Conservation (phyloP, 2,113 vertebrate genomes). For the Actenoides hombroni region DNA sequence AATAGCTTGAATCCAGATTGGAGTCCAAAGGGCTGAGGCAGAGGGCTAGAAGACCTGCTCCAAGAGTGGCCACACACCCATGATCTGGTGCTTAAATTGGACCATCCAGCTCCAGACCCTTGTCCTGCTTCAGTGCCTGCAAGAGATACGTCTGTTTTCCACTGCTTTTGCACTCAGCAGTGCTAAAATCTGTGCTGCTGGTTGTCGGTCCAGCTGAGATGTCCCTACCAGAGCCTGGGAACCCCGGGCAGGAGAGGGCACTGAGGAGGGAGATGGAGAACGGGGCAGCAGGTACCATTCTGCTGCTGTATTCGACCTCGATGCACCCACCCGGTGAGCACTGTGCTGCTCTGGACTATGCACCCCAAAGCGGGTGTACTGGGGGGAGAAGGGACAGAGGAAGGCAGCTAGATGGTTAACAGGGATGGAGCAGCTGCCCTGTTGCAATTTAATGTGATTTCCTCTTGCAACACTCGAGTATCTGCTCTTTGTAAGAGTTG, state of each 20-base stretch:
- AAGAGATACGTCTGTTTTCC: rapidly evolving
- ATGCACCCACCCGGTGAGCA: background rate
- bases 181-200: background rate
- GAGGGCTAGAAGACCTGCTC: background rate
- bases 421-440: background rate
- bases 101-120: background rate
- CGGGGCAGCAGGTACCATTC: rapidly evolving
- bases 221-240: background rate
- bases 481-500: background rate
- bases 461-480: conserved; percentile 4
- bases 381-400: background rate
- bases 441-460: conserved; percentile 29
- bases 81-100: background rate
- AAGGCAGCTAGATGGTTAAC: background rate
- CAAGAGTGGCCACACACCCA: background rate
- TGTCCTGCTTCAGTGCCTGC: background rate
- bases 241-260: background rate
- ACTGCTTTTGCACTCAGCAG: background rate
- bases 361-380: background rate
- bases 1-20: background rate
- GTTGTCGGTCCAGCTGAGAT: background rate
- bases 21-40: background rate
- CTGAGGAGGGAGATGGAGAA: background rate
- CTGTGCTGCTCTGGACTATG: background rate
- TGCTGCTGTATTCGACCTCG: background rate